Evolutionary conservation across 2,113 vertebrate species (phyloP).

Genomic region (Sprattus sprattus): DNA sequence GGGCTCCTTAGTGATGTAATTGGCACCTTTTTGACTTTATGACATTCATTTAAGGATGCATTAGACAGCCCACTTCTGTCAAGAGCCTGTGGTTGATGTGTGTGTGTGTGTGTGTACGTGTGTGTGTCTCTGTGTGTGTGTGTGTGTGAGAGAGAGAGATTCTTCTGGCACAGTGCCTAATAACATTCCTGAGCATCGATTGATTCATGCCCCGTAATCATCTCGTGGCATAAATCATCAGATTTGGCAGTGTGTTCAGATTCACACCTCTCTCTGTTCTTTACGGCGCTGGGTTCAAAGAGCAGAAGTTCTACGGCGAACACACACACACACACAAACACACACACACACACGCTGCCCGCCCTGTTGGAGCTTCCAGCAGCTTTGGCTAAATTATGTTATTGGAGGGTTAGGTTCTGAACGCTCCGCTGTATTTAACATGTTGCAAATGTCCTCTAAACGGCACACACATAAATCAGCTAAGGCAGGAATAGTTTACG

Average conservation of each 20-base stretch:
- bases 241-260: constrained; percentile 66
- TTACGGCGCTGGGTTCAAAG: constrained; percentile 60
- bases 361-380: constrained; percentile 53
- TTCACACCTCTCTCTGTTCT: constrained; percentile 61
- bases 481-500: background rate
- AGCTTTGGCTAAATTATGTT: constrained; percentile 54
- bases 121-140: background rate
- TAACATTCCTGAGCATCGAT: constrained; percentile 70
- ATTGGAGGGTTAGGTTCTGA: constrained; percentile 44
- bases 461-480: background rate
- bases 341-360: too few relatives aligned
- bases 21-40: constrained; percentile 83
- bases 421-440: constrained; percentile 58
- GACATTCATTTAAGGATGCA: constrained; percentile 75
- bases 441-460: constrained; percentile 45
- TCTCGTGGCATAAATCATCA: constrained; percentile 72
- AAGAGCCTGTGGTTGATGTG: constrained; percentile 65
- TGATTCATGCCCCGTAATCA: constrained; percentile 76
- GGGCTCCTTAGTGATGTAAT: constrained; percentile 77
- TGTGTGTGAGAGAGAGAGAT: background rate
- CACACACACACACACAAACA: constrained; percentile 46
- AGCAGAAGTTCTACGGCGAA: constrained; percentile 56
- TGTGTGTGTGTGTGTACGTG: background rate
- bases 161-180: constrained; percentile 66
- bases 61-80: constrained; percentile 73